Percentiles rank a stretch among this genome's conserved stretches.
These are phyloP conservation scores for Podocnemis expansa DNA, from an alignment of 2,113 vertebrate genomes.

Conservation along the genomic window DNA sequence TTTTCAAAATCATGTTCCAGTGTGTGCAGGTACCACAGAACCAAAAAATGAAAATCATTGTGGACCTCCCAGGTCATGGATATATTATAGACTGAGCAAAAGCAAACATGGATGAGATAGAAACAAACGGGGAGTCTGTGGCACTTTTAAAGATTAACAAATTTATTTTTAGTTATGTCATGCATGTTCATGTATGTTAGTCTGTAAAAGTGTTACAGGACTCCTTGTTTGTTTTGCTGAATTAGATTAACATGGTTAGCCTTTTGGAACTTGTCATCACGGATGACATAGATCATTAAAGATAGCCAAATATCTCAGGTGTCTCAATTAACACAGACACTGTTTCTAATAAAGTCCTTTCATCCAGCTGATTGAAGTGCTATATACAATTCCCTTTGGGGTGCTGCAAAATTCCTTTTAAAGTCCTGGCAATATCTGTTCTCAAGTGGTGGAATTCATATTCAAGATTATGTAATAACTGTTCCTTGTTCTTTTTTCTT, in stretches of 20 bases:
- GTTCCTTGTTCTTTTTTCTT: slow-evolving; percentile 31
- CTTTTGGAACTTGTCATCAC: background rate
- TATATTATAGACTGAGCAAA: slow-evolving; percentile 13
- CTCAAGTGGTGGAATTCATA: slow-evolving; percentile 1
- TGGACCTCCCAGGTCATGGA: slow-evolving; percentile 16
- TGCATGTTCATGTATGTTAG: no score
- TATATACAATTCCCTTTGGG: background rate
- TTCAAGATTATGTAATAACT: slow-evolving; percentile 56
- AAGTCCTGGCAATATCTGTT: background rate
- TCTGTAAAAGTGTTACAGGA: no score
- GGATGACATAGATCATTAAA: slow-evolving; percentile 31
- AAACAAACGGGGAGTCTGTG: background rate
- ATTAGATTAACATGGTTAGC: no score
- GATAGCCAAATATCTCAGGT: background rate
- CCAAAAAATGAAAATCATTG: slow-evolving; percentile 20
- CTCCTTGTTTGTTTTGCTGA: no score
- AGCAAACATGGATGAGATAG: background rate
- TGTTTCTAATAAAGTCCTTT: slow-evolving; percentile 37
- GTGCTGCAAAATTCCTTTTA: slow-evolving; percentile 31
- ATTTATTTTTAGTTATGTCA: no score
- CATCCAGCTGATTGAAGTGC: slow-evolving; percentile 28
- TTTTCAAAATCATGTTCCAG: slow-evolving; percentile 31
- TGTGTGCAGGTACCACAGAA: background rate
- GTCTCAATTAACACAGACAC: slow-evolving; percentile 30
- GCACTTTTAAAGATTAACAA: no score